Conservation (phyloP, 2,113 vertebrate species). For the Gnathonemus longibarbis region DNA sequence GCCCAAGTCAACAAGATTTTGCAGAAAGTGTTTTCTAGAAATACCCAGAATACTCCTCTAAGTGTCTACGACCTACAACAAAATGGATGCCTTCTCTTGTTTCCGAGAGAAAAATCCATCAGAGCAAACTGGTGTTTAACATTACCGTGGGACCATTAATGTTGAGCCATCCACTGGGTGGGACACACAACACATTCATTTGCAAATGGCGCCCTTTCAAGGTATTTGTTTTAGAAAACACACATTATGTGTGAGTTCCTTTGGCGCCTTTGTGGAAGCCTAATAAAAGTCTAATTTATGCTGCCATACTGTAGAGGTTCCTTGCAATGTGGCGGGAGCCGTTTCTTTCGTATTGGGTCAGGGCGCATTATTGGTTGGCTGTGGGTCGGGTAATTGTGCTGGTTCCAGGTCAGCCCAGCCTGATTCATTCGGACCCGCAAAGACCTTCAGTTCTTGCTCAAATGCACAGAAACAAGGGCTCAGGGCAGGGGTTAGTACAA, state of each 20-base stretch:
- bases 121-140: conserved; percentile 4
- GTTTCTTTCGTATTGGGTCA: conserved; percentile 23
- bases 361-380: conserved; percentile 26
- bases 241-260: conserved; percentile 26
- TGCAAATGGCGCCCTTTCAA: conserved; percentile 30
- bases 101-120: neutral
- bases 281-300: conserved; percentile 33
- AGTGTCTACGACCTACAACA: neutral
- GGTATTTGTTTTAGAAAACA: conserved; percentile 24
- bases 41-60: neutral
- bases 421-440: conserved; percentile 38
- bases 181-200: conserved; percentile 29
- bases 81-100: neutral
- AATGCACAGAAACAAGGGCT: conserved; percentile 48
- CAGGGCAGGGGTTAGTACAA: conserved; percentile 47
- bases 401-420: conserved; percentile 45
- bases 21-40: neutral
- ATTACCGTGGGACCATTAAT: conserved; percentile 9
- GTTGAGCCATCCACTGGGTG: conserved; percentile 1
- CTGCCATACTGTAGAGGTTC: conserved; percentile 12
- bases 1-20: neutral
- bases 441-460: conserved; percentile 47
- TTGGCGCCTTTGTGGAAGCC: conserved; percentile 2
- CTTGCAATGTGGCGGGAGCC: neutral
- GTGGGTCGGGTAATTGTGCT: conserved; percentile 39